Evolutionary conservation across 1,140 invertebrate species (phyloP).

Genomic region (Coelopa frigida): DNA sequence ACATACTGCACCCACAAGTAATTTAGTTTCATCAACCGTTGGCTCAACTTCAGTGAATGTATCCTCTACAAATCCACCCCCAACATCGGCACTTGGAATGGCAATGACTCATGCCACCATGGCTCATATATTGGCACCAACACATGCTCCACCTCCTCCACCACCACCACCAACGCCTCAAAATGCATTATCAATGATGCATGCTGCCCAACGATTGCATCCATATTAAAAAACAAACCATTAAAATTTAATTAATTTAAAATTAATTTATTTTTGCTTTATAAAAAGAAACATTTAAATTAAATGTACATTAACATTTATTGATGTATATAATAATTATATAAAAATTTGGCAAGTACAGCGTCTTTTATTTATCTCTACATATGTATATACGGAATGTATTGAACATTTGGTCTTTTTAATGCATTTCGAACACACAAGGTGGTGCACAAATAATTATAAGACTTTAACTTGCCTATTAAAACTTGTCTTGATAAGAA

Average conservation of each 20-base stretch:
- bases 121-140: constrained; percentile 36
- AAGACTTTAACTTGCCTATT: too few relatives aligned
- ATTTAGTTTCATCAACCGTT: too few relatives aligned
- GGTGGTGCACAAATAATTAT: too few relatives aligned
- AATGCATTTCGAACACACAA: too few relatives aligned
- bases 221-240: constrained; percentile 5
- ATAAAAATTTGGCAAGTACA: constrained; percentile 38
- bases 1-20: constrained; percentile 8
- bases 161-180: neutral
- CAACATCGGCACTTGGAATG: constrained; percentile 24
- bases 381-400: neutral
- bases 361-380: constrained; percentile 20
- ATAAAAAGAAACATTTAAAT: too few relatives aligned
- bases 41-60: neutral
- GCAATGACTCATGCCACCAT: constrained; percentile 24
- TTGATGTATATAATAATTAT: constrained; percentile 30
- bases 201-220: constrained; percentile 13
- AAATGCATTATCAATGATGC: constrained; percentile 9
- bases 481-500: too few relatives aligned
- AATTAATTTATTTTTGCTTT: too few relatives aligned
- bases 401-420: neutral
- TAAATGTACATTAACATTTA: too few relatives aligned
- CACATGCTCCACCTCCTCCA: constrained; percentile 28
- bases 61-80: constrained; percentile 13
- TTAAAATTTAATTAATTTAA: neutral